These are phyloP conservation scores for Pygocentrus nattereri DNA, from an alignment of 2,797 vertebrate species.

Conservation along the genomic window DNA sequence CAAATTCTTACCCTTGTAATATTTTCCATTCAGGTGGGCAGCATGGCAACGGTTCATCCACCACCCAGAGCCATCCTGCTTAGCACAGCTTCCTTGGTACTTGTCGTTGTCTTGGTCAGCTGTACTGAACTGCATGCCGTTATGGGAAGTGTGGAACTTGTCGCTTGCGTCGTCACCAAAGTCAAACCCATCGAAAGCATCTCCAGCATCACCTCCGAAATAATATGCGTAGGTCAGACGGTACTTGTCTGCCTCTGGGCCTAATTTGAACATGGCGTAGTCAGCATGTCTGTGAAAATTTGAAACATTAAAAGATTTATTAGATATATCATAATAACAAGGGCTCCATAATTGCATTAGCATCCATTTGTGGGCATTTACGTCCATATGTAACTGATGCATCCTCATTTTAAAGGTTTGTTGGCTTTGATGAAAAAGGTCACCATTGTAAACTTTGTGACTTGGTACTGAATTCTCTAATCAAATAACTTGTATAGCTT, in stretches of 20 bases:
- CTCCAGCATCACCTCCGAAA: constrained; percentile 87
- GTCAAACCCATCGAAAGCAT: constrained; percentile 90
- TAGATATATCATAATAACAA: neutral
- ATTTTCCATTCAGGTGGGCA: constrained; percentile 93
- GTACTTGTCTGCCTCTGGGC: constrained; percentile 86
- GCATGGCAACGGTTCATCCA: constrained; percentile 99
- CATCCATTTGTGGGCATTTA: neutral
- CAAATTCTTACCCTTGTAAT: constrained; percentile 84
- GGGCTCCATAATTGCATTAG: no score
- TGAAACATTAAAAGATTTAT: neutral
- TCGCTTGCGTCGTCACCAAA: constrained; percentile 90
- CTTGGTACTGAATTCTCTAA: constrained; percentile 27
- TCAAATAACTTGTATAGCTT: constrained; percentile 41
- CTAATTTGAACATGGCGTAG: constrained; percentile 87
- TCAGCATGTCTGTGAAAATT: constrained; percentile 84
- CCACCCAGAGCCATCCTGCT: constrained; percentile 94
- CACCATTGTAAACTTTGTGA: neutral
- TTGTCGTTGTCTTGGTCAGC: constrained; percentile 91
- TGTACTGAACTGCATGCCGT: constrained; percentile 94
- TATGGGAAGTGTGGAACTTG: constrained; percentile 89
- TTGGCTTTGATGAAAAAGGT: constrained; percentile 24
- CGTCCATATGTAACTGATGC: neutral
- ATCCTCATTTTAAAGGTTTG: neutral
- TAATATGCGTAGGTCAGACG: constrained; percentile 88
- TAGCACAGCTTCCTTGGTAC: constrained; percentile 88